phyloP scores from a whole-genome alignment of 2,113 vertebrate genomes.

The Centropristis striata region DNA sequence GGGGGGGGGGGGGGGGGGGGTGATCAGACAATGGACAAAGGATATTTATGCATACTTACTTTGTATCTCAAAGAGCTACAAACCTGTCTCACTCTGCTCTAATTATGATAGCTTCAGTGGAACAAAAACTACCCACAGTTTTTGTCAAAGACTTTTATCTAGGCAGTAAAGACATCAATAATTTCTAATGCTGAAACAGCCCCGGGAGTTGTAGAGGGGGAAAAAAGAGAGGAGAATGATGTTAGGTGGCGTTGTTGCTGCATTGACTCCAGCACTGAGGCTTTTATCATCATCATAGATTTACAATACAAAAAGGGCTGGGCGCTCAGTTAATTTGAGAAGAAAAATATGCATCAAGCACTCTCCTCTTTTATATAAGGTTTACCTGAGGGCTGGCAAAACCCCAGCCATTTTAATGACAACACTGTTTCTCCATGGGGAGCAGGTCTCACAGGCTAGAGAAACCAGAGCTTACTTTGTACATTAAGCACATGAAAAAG shows the following conservation, averaged over 20 bases:
- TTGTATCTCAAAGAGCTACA: slow-evolving; percentile 41
- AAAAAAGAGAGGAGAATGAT: slow-evolving; percentile 45
- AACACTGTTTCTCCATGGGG: slow-evolving; percentile 37
- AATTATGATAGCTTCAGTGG: slow-evolving; percentile 60
- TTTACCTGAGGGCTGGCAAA: slow-evolving; percentile 63
- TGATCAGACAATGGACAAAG: background rate
- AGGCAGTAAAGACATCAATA: slow-evolving; percentile 79
- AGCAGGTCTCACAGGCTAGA: slow-evolving; percentile 41
- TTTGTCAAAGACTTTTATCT: slow-evolving; percentile 76
- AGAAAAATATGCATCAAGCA: slow-evolving; percentile 38
- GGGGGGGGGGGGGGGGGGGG: too few species aligned
- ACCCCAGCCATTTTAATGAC: slow-evolving; percentile 42
- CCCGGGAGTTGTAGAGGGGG: slow-evolving; percentile 64
- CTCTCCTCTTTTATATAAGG: slow-evolving; percentile 43
- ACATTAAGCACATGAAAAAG: slow-evolving; percentile 50
- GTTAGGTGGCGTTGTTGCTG: slow-evolving; percentile 69
- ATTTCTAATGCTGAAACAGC: slow-evolving; percentile 78
- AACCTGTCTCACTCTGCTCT: slow-evolving; percentile 52
- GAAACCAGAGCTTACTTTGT: slow-evolving; percentile 52
- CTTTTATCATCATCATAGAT: slow-evolving; percentile 60
- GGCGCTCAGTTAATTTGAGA: slow-evolving; percentile 53
- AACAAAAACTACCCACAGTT: slow-evolving; percentile 71
- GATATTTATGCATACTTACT: slow-evolving; percentile 19
- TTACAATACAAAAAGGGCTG: slow-evolving; percentile 44
- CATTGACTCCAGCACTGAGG: slow-evolving; percentile 52